phyloP scores from a whole-genome alignment of 2,113 vertebrate species.

The Hippocampus abdominalis region DNA sequence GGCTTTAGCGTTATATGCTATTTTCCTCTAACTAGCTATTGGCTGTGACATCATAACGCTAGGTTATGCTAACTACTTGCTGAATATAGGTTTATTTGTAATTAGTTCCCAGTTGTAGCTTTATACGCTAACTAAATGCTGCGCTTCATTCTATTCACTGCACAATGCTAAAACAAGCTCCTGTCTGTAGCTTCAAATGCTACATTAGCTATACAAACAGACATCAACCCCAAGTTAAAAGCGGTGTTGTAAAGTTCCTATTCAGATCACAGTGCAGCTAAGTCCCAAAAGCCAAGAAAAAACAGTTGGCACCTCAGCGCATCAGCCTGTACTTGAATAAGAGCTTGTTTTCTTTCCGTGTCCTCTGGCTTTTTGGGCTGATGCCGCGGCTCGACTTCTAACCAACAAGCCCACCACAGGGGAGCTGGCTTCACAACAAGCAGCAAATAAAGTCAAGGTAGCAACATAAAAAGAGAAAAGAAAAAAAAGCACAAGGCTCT shows the following conservation, averaged over 20 bases:
- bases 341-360: conserved; percentile 67
- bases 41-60: not conserved
- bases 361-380: conserved; percentile 45
- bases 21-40: not conserved
- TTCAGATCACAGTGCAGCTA: not conserved
- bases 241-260: not conserved
- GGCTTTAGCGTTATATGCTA: not conserved
- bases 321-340: conserved; percentile 69
- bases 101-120: not conserved
- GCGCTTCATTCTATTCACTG: not conserved
- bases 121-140: not conserved
- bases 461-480: conserved; percentile 18
- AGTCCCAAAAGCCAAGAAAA: not conserved
- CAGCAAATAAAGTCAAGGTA: conserved; percentile 51
- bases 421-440: conserved; percentile 48
- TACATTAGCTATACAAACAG: not conserved
- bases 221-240: not conserved
- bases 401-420: conserved; percentile 39
- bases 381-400: conserved; percentile 46
- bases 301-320: conserved; percentile 35
- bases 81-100: not conserved
- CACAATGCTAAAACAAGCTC: not conserved
- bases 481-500: conserved; percentile 41
- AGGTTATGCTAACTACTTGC: not conserved
- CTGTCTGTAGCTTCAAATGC: not conserved